Evolutionary conservation across 2,797 vertebrate genomes (phyloP), one percentile per base, ranked within the genome.

Genomic region (Graptemys geographica): DNA sequence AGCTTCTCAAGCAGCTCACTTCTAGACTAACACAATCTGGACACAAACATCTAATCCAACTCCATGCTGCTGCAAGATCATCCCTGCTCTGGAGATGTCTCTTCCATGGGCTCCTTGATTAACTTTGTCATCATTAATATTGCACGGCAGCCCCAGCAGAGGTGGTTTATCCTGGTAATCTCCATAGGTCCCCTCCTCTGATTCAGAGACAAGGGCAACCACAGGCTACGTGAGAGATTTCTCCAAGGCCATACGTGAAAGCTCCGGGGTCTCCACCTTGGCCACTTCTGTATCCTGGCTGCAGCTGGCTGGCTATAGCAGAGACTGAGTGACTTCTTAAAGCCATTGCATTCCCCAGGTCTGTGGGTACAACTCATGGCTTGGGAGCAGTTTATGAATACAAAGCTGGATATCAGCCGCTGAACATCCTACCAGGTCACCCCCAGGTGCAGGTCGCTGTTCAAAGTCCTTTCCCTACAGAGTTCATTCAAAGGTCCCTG

Each of bases 211-310:
- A 89, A 27, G 28, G 47, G 15, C 31, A 74, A 62, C 52, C 51
- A 83, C 0, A 0, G 53, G 79, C 1, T 16, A 56, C 59, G 80
- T 86, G 1, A 1, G 52, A 72, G 7, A 7, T 6, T 28, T 90
- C 90, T 53, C 55, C 37, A 18, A 76, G 84, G 23, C 11, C 27
- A 28, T 28, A 5, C 2, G 27, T 28, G 56, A 33, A n/a, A 19
- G 33, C 15, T 2, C 33, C 8, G 7, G 15, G 62, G 33, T n/a
- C 62, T 65, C 8, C 7, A 16, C 13, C 13, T 13, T 16, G 59
- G 15, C 59, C 12, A 6, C 57, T 5, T 28, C 31, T 53, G 52
- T 19, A 19, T 19, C 18, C 52, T 53, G 52, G 52, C 52, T 53
- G 52, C 31, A 31, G 59, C 31, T 65, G 62, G 62, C 62, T 65